Base-by-base conservation (phyloP, 2,797 vertebrate genomes). In the Bufotes viridis region DNA sequence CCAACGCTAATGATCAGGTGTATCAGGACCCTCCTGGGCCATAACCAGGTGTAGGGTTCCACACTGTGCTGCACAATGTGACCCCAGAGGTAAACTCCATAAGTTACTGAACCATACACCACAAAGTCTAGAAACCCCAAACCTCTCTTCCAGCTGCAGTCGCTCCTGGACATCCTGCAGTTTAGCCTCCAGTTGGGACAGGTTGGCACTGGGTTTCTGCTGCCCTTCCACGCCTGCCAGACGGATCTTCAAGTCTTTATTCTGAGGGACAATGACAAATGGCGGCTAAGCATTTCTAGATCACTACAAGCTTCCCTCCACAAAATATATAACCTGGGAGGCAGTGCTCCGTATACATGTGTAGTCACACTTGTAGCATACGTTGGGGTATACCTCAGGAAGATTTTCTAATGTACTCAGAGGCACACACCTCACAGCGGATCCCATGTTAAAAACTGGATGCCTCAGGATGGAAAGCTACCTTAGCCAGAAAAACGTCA, bases 221-320 rank as follows among this genome's bases (percentile, higher is more conserved):
- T 97, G 95, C 5, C 97, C 97, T 92, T 99, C 98, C 22, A 95
- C 95, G 82, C 96, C 97, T 1, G 96, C 94, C 88, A 99, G 87
- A 7, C 98, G 96, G 89, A 90, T 94, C 94, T 96, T 97, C 91
- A 98, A 93, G 90, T 99, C 98, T 93, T 99, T 99, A 90, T 97
- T 95, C 98, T 99, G 22, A 87, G 81, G 3, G 79, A 65, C 81
- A 83, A 34, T 2, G 7, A 18, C 15, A 13, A 29, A 80, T 26
- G 65, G 14, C 3, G 67, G 26, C 24, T 15, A 20, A 49, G 10
- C 2, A 70, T 75, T 20, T 55, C 9, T 55, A 42, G 34, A 42
- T 42, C 34, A 42, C 34, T 42, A 42, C 34, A 42, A 42, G 34
- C 34, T 42, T 3, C 34, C 2, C 34, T 42, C 34, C 34, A 42